Percentiles rank a stretch among this genome's conserved stretches.
Evolutionary conservation across 1,140 invertebrate species (phyloP).

Genomic region (Bombus difficillimus): DNA sequence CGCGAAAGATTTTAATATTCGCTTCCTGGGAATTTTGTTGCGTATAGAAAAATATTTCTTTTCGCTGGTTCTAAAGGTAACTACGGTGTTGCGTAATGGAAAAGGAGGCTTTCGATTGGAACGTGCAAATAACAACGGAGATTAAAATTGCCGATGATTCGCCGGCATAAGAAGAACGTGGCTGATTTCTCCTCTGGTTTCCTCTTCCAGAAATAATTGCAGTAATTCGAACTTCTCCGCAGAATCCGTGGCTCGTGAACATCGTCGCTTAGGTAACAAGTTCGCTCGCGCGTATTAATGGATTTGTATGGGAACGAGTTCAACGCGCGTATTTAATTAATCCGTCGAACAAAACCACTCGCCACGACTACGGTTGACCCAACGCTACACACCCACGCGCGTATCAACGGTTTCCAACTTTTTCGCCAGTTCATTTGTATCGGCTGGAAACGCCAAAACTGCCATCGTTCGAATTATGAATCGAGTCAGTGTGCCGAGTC

Average conservation of each 20-base stretch:
- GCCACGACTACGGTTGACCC: slow-evolving; percentile 6
- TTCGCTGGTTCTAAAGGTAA: neutral
- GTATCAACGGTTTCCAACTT: neutral
- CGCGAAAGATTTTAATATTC: neutral
- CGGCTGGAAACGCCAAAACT: neutral
- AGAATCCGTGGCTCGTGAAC: slow-evolving; percentile 19
- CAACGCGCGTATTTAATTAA: slow-evolving; percentile 66
- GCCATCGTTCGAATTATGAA: slow-evolving; percentile 53
- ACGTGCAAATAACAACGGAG: neutral
- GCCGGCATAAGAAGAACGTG: neutral
- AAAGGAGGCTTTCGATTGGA: neutral
- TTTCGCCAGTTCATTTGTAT: slow-evolving; percentile 19
- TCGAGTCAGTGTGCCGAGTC: slow-evolving; percentile 53
- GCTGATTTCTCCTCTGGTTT: neutral
- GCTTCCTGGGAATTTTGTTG: neutral
- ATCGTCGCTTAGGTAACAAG: slow-evolving; percentile 56
- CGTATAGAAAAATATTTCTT: neutral
- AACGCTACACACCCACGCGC: neutral
- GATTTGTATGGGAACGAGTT: slow-evolving; percentile 54
- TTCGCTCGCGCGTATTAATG: slow-evolving; percentile 41
- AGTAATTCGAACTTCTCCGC: slow-evolving; percentile 21
- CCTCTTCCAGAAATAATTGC: slow-evolving; percentile 6
- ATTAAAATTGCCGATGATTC: neutral
- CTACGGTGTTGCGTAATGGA: neutral
- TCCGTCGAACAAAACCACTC: slow-evolving; percentile 54